Base-by-base conservation (phyloP, 2,888 invertebrate genomes). In the Pantelozetes paolii region DNA sequence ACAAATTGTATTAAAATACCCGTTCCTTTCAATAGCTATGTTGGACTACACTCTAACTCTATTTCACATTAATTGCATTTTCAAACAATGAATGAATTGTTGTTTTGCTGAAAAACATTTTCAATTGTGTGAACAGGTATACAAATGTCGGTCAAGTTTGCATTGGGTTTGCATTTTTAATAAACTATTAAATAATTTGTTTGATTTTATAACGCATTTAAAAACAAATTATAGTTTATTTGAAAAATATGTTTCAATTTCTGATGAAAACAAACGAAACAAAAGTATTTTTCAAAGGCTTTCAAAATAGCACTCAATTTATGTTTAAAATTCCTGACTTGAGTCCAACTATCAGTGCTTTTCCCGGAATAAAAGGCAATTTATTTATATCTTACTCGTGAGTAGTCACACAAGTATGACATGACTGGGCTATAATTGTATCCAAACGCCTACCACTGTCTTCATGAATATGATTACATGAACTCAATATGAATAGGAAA, bases 391-490 rank as follows among this genome's bases (percentile, higher is more conserved):
- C 30, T 18, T 15, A 62, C 32, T 32, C 20, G 62, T 62, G 20
- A 32, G 62, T 32, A 62, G 62, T 62, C 32, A n/a, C 30, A 62
- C 62, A 62, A 62, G 62, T 62, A 32, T 18, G 28, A 30, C 30
- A 62, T 30, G 62, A 62, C n/a, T 62, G 28, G 18, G 62, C 62
- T 30, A 30, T 62, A 62, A 62, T 62, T 62, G 32, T 62, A 32
- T 62, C 23, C 50, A 45, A 62, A 62, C 62, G 30, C 62, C 62
- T 62, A 62, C 62, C 32, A 62, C 62, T 32, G 11, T 30, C 32
- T 30, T 30, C 32, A 30, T 62, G 30, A 28, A 18, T 62, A 30
- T n/a, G n/a, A n/a, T n/a, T n/a, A 30, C 62, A 62, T 32, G n/a
- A 62, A 62, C 62, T 62, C 26, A n/a, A n/a, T n/a, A n/a, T n/a